Evolutionary conservation across 2,797 vertebrate genomes (phyloP).

Genomic region (Acropternis orthonyx): DNA sequence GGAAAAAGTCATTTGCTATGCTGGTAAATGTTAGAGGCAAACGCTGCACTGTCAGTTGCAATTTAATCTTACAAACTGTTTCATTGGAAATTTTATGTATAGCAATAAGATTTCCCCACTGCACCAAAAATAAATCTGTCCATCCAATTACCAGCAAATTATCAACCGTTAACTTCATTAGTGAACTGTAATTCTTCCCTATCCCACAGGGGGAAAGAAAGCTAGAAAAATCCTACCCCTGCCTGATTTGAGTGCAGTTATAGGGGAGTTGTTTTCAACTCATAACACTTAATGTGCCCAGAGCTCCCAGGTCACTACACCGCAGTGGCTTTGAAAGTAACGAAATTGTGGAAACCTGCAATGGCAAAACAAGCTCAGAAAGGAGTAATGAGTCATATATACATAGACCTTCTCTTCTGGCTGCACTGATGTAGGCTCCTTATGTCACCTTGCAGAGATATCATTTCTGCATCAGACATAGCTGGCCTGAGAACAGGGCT

Average conservation of each 20-base stretch:
- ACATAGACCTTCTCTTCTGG: neutral
- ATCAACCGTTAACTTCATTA: slow-evolving; percentile 46
- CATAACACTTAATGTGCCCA: neutral
- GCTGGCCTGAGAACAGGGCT: neutral
- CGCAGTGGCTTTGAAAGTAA: neutral
- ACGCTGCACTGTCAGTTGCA: slow-evolving; percentile 53
- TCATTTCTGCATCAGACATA: neutral
- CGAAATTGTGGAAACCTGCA: fast-evolving
- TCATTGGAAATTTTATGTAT: slow-evolving; percentile 47
- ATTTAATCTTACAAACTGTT: slow-evolving; percentile 62
- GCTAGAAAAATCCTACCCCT: neutral
- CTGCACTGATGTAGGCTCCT: neutral
- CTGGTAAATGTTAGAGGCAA: slow-evolving; percentile 47
- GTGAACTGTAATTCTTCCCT: neutral
- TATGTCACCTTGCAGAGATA: neutral
- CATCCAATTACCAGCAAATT: slow-evolving; percentile 63
- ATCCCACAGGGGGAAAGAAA: neutral
- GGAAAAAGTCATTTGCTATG: slow-evolving; percentile 41
- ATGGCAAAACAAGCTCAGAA: neutral
- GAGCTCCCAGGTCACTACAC: neutral
- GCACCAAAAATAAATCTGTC: slow-evolving; percentile 58
- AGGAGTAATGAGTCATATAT: neutral
- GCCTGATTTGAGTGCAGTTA: neutral
- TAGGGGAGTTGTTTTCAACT: neutral
- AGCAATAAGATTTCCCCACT: slow-evolving; percentile 20